These are phyloP conservation scores for Rattus norvegicus DNA, from an alignment of 2,113 vertebrate genomes.

Conservation along the genomic window DNA sequence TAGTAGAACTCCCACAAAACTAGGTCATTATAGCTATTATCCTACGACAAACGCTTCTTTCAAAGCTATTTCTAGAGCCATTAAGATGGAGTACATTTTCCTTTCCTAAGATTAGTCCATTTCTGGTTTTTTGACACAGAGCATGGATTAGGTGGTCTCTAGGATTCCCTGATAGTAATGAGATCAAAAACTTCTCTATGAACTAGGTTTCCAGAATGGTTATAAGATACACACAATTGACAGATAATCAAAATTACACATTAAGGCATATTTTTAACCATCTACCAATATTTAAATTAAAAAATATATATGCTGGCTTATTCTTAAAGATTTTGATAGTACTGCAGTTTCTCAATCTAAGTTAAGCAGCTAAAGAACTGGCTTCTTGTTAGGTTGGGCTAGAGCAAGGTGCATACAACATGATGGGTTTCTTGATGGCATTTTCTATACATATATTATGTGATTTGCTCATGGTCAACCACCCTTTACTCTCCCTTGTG, in stretches of 20 bases:
- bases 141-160: background rate
- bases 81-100: constrained; percentile 32
- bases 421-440: background rate
- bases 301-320: constrained; percentile 6
- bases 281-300: constrained; percentile 34
- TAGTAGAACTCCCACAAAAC: background rate
- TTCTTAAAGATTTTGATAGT: background rate
- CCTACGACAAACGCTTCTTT: background rate
- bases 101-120: constrained; percentile 7
- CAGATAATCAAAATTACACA: background rate
- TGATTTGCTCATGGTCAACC: background rate
- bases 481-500: background rate
- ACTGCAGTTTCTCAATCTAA: background rate
- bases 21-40: background rate
- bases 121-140: background rate
- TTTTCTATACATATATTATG: background rate
- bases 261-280: background rate
- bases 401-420: background rate
- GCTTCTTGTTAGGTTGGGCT: background rate
- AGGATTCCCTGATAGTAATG: background rate
- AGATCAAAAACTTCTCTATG: background rate
- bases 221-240: background rate
- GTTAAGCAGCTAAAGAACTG: background rate
- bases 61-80: background rate
- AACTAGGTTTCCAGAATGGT: background rate